These are phyloP conservation scores for Aphyosemion australe DNA, from an alignment of 2,113 vertebrate species.

Conservation along the genomic window DNA sequence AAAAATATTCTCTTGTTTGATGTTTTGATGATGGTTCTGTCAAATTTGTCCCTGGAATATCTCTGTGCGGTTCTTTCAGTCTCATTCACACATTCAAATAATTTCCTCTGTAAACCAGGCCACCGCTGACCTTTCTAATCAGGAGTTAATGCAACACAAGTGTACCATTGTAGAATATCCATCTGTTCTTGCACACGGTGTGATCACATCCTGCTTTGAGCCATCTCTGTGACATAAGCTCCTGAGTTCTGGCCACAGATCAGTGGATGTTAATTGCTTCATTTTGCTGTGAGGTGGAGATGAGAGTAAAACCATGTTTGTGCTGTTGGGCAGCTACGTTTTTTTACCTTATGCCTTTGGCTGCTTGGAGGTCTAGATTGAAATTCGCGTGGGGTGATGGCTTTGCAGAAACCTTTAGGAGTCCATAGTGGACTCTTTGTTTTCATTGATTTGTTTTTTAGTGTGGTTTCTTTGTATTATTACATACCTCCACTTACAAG, in stretches of 20 bases:
- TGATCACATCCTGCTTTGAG: background rate
- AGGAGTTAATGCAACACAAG: background rate
- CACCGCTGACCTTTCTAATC: background rate
- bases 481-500: too few relatives aligned
- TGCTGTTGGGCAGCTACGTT: background rate
- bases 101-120: background rate
- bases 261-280: background rate
- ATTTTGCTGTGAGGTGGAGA: background rate
- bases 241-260: background rate
- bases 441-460: too few relatives aligned
- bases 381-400: background rate
- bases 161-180: background rate
- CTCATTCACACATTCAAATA: background rate
- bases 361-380: background rate
- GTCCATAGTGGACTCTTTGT: background rate
- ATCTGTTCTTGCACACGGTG: background rate
- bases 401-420: background rate
- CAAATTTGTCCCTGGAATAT: background rate
- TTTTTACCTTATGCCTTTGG: background rate
- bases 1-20: background rate
- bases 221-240: background rate
- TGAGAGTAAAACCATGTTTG: background rate
- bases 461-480: too few relatives aligned
- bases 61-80: background rate
- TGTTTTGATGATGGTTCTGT: background rate